Base-by-base conservation (phyloP, 2,797 vertebrate genomes). In the Cichlasoma orientale region DNA sequence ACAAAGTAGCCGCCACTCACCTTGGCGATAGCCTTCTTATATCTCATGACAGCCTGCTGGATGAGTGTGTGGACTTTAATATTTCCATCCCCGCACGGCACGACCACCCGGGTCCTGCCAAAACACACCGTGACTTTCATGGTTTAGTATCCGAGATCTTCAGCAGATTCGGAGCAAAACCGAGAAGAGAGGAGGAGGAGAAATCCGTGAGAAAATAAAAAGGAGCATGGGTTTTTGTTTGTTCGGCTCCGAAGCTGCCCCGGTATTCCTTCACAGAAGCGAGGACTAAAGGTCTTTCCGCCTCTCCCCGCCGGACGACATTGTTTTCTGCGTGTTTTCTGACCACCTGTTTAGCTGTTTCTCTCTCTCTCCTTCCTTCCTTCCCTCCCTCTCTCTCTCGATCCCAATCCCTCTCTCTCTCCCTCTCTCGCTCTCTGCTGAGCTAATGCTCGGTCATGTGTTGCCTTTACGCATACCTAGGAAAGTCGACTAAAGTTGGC, bases 41-140 rank as follows among this genome's bases (percentile, higher is more conserved):
- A 99, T 78, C 98, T 94, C 96, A 98, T 97, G 90, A 95, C 96
- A 70, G 98, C 97, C 93, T 99, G 98, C 94, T 98, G 96, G 92
- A 98, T 94, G 79, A 99, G 97, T 31, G 89, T 92, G 92, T 92
- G 96, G 83, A 99, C 97, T 92, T 95, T 96, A 73, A 98, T 96
- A 92, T 96, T 96, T 3, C 98, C 98, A 75, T 98, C 97, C 18
- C 98, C 97, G 89, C 98, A 99, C 88, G 98, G 98, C 83, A 99
- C 98, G 94, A 99, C 97, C 95, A 99, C 98, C 94, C 97, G 95
- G 85, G 98, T 99, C 95, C 97, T 83, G 14, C 97, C 98, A 80
- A 99, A 99, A 86, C 97, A 98, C 94, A 98, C 97, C 82, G 98
- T 99, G 88, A 99, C 98, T 97, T 99, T 99, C 98, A 99, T 99